phyloP scores from a whole-genome alignment of 2,797 vertebrate genomes.

The Typhlichthys eigenmanni region DNA sequence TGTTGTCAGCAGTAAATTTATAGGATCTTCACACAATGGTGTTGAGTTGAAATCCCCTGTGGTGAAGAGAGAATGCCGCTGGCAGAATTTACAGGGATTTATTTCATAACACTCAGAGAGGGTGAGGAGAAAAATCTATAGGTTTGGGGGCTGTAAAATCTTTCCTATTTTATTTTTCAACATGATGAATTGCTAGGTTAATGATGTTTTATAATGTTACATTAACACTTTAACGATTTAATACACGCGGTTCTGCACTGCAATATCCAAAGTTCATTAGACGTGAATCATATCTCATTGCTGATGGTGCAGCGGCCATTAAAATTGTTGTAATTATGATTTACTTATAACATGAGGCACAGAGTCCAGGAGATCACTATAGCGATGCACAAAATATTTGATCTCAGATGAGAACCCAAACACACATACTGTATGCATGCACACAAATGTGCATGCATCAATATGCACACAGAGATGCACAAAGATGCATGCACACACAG shows the following conservation, averaged over 20 bases:
- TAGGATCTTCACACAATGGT: slow-evolving; percentile 12
- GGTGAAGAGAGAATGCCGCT: background rate
- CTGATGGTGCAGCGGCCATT: slow-evolving; percentile 63
- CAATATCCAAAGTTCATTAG: slow-evolving; percentile 76
- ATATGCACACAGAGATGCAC: background rate
- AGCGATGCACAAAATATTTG: slow-evolving; percentile 41
- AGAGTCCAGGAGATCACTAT: slow-evolving; percentile 24
- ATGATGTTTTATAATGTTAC: slow-evolving; percentile 76
- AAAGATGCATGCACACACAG: slow-evolving; percentile 2
- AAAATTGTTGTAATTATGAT: slow-evolving; percentile 68
- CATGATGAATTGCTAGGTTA: slow-evolving; percentile 72
- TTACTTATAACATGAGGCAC: slow-evolving; percentile 54
- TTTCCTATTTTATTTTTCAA: slow-evolving; percentile 59
- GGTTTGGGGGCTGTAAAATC: slow-evolving; percentile 56
- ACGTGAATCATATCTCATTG: slow-evolving; percentile 73
- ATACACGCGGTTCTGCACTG: slow-evolving; percentile 66
- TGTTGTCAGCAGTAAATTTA: slow-evolving; percentile 11
- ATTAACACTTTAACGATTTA: slow-evolving; percentile 76
- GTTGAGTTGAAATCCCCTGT: slow-evolving; percentile 14
- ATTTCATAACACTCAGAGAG: slow-evolving; percentile 6
- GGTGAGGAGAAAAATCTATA: slow-evolving; percentile 40
- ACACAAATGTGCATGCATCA: background rate
- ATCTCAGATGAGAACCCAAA: slow-evolving; percentile 24
- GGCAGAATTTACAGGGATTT: slow-evolving; percentile 16
- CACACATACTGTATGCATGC: background rate